Percentiles rank a stretch among this genome's conserved stretches.
Conservation (phyloP, 2,888 invertebrate species). For the Anarsia innoxiella region DNA sequence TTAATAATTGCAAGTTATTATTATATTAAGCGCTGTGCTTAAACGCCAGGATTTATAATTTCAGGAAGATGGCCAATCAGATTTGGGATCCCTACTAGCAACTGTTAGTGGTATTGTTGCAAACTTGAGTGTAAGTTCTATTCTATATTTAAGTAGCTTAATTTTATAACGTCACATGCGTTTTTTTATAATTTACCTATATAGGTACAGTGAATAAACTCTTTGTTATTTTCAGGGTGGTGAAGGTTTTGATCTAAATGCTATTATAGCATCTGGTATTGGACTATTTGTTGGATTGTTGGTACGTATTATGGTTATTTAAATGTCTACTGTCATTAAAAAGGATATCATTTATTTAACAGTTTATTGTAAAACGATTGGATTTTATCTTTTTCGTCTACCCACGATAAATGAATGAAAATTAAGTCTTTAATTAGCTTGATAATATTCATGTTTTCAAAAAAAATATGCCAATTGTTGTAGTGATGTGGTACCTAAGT, state of each 20-base stretch:
- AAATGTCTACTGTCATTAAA: background rate
- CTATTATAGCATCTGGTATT: constrained; percentile 55
- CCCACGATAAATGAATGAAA: no score
- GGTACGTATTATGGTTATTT: constrained; percentile 35
- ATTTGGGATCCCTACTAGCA: constrained; percentile 59
- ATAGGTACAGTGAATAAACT: background rate
- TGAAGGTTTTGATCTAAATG: constrained; percentile 61
- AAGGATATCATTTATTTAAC: no score
- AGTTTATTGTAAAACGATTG: no score
- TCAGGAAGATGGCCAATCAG: constrained; percentile 64
- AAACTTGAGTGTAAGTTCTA: constrained; percentile 59
- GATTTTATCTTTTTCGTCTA: no score
- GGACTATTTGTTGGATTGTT: constrained; percentile 63
- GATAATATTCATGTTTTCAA: no score
- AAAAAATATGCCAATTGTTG: no score
- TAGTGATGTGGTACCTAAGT: no score
- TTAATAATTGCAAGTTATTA: no score
- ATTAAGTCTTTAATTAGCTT: no score
- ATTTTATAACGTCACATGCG: background rate
- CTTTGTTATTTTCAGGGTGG: constrained; percentile 45
- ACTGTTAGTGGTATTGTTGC: constrained; percentile 63
- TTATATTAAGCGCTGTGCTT: no score
- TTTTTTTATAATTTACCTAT: background rate
- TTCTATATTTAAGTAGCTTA: background rate
- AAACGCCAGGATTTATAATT: no score